Evolutionary conservation across 2,113 vertebrate genomes (phyloP), one percentile per base, ranked within the genome.

Genomic region (Sander vitreus): DNA sequence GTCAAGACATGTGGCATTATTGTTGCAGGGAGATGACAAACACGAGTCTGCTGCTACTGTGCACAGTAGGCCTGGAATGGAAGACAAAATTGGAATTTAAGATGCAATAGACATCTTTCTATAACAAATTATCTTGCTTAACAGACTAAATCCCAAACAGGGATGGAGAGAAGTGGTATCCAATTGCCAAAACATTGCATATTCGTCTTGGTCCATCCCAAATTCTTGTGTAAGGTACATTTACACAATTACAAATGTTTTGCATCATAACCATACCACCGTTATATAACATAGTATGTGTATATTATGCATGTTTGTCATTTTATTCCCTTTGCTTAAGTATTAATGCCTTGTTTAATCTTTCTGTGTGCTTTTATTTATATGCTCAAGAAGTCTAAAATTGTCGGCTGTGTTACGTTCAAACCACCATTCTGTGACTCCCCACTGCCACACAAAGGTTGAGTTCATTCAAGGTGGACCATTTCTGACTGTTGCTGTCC

Each of bases 1-100:
- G 27, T 95, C 94, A 2, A 90, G 15, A 85, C 98, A 99, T 19
- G 90, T 93, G 15, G 93, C 95, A 4, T 95, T 95, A 1, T 98
- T 97, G 81, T 91, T 64, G 8, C 98, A 99, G 0, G 97, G 96
- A 4, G 92, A 94, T 0, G 95, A 96, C 36, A 93, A 88, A 76
- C 98, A 99, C 21, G 74, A 85, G 3, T 95, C 91, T 1, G 58
- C 90, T 3, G 85, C 84, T 43, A 94, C 94, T 9, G 94, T 93
- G 84, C 88, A 94, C 30, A 95, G 93, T 6, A 95, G 45, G 53
- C 94, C 95, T 96, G 88, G 4, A 60, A 57, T 19, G 33, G 13
- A 74, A 64, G 43, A 30, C 16, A 5, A 63, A 13, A 33, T 0
- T 21, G 7, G 5, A 54, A 30, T 71, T 64, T 23, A 75, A 11